Conservation (phyloP, 2,113 vertebrate genomes). For the Danionella cerebrum region DNA sequence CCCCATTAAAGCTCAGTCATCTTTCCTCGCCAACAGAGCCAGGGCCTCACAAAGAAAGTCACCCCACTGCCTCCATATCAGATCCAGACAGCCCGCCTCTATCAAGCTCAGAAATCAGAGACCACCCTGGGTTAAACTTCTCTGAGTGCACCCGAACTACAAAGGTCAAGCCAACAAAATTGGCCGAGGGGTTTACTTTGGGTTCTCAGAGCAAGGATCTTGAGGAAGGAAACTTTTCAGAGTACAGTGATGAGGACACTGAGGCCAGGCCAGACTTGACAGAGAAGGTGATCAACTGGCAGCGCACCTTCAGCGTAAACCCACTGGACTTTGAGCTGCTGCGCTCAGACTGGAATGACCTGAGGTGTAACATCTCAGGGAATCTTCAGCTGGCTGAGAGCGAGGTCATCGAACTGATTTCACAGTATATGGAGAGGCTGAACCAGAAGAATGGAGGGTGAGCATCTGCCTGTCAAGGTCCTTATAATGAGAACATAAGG, state of each 20-base stretch:
- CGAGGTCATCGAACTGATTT: conserved; percentile 86
- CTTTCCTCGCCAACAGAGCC: neutral
- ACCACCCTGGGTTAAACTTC: conserved; percentile 41
- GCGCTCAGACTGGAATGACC: conserved; percentile 96
- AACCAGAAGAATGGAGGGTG: conserved; percentile 85
- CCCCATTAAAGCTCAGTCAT: neutral
- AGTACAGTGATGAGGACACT: conserved; percentile 81
- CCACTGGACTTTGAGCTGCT: conserved; percentile 90
- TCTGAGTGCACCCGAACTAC: conserved; percentile 42
- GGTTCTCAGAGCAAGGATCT: conserved; percentile 45
- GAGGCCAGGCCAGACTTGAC: conserved; percentile 74
- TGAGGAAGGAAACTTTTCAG: conserved; percentile 72
- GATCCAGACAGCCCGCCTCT: neutral
- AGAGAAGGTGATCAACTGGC: conserved; percentile 94
- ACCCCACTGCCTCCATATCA: conserved; percentile 1
- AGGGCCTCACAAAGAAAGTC: neutral
- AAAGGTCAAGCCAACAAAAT: conserved; percentile 60
- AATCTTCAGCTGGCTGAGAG: conserved; percentile 91
- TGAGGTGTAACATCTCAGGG: conserved; percentile 92
- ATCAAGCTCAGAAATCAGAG: conserved; percentile 6
- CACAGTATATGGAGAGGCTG: conserved; percentile 92
- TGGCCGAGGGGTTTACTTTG: conserved; percentile 54
- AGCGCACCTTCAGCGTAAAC: conserved; percentile 91
- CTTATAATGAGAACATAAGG: too few relatives aligned
- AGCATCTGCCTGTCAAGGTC: conserved; percentile 10